These are phyloP conservation scores for Contarinia nasturtii DNA, from an alignment of 1,140 invertebrate species.

Conservation along the genomic window DNA sequence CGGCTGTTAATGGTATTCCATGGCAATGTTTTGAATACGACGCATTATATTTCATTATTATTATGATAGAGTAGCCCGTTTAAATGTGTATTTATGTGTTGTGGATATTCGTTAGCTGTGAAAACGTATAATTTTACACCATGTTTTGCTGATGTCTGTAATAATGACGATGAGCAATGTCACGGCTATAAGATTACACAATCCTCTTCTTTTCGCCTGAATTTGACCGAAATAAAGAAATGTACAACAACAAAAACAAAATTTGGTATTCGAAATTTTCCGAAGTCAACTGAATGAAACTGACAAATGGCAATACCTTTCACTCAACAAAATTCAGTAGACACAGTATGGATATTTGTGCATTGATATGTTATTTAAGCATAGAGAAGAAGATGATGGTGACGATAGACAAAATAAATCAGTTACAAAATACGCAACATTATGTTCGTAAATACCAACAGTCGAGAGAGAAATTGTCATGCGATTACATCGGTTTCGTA, in stretches of 20 bases:
- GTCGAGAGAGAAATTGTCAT: background rate
- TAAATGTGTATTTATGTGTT: background rate
- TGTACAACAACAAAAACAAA: no score
- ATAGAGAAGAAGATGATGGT: background rate
- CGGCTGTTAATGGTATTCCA: background rate
- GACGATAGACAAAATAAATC: background rate
- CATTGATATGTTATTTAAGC: background rate
- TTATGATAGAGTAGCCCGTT: background rate
- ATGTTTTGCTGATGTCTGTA: background rate
- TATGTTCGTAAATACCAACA: background rate
- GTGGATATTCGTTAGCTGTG: background rate
- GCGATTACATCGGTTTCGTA: background rate
- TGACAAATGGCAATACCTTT: no score
- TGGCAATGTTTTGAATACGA: background rate
- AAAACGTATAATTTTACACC: background rate
- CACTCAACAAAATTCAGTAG: no score
- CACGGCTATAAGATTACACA: no score
- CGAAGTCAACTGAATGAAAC: no score
- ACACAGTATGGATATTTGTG: no score
- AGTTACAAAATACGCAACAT: no score
- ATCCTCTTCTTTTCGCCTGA: no score
- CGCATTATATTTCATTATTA: background rate
- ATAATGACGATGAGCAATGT: background rate
- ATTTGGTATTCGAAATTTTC: no score
- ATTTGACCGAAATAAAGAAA: no score